A percentile compares a stretch with the other conserved stretches of the same genome.
Evolutionary conservation across 2,888 invertebrate genomes (phyloP).

Genomic region (Cephus pulcher): DNA sequence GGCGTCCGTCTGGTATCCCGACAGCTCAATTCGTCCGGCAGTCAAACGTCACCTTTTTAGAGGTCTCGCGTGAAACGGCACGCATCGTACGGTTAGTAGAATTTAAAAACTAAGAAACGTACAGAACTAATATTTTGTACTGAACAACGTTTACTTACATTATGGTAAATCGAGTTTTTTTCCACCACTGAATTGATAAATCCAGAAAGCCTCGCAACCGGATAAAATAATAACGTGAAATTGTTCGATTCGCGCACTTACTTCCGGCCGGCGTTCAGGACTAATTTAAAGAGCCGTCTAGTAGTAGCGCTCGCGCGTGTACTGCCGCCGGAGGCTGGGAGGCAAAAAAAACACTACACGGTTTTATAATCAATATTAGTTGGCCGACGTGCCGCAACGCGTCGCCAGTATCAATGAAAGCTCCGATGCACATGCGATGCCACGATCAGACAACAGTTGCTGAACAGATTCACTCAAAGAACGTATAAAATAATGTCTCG

Average conservation of each 20-base stretch:
- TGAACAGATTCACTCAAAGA: not conserved
- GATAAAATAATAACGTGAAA: not conserved
- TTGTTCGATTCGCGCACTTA: not conserved
- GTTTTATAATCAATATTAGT: slow-evolving; percentile 63
- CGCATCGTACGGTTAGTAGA: not conserved
- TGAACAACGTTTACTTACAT: not conserved
- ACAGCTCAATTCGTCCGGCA: not conserved
- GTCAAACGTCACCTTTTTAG: not conserved
- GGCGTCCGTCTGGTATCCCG: not conserved
- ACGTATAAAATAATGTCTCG: not conserved
- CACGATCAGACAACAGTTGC: not conserved
- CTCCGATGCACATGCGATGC: slow-evolving; percentile 16
- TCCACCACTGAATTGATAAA: not conserved
- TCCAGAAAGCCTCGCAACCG: not conserved
- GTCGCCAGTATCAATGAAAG: slow-evolving; percentile 46
- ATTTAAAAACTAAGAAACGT: not conserved
- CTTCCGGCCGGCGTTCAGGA: not conserved
- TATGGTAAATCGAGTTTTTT: not conserved
- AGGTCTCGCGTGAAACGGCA: not conserved
- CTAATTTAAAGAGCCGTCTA: not conserved
- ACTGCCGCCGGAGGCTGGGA: slow-evolving; percentile 23
- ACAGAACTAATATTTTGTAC: not conserved
- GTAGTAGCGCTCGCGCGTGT: slow-evolving; percentile 17
- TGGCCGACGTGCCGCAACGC: slow-evolving; percentile 47
- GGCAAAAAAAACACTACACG: slow-evolving; percentile 31